These are phyloP conservation scores for Belonocnema kinseyi DNA, from an alignment of 1,140 invertebrate genomes.

Conservation along the genomic window DNA sequence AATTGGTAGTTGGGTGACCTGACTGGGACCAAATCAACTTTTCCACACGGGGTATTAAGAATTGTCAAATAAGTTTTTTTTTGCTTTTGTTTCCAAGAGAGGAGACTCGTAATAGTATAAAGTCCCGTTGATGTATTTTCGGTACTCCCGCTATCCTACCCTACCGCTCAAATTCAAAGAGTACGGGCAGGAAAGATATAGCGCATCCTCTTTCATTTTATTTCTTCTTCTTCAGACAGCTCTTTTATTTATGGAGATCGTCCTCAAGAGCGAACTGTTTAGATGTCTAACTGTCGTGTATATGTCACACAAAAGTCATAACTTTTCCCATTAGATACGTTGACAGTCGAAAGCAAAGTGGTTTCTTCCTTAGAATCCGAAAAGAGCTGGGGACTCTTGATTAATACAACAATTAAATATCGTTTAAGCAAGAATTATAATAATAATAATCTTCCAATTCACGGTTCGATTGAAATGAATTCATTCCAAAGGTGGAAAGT, in stretches of 20 bases:
- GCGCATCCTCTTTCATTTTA: constrained; percentile 26
- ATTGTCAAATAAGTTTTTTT: too few species aligned
- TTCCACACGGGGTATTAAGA: too few species aligned
- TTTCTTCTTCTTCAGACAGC: constrained; percentile 10
- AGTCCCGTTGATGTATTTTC: constrained; percentile 10
- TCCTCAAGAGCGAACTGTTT: constrained; percentile 40
- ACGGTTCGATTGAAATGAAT: too few species aligned
- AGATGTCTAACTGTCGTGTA: constrained; percentile 40
- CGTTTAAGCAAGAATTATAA: background rate
- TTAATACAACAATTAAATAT: background rate
- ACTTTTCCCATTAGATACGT: constrained; percentile 45
- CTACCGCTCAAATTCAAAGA: too few species aligned
- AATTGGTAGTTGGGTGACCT: too few species aligned
- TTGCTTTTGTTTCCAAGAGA: background rate
- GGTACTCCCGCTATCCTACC: background rate
- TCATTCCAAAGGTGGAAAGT: too few species aligned
- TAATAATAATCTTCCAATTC: too few species aligned
- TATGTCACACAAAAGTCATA: constrained; percentile 44
- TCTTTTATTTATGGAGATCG: constrained; percentile 38
- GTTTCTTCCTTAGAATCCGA: constrained; percentile 20
- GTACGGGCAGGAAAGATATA: background rate
- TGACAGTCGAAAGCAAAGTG: constrained; percentile 41
- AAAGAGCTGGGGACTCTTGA: background rate
- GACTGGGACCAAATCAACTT: too few species aligned
- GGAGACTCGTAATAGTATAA: background rate